phyloP scores from a whole-genome alignment of 2,797 vertebrate genomes.

The Pygocentrus nattereri region DNA sequence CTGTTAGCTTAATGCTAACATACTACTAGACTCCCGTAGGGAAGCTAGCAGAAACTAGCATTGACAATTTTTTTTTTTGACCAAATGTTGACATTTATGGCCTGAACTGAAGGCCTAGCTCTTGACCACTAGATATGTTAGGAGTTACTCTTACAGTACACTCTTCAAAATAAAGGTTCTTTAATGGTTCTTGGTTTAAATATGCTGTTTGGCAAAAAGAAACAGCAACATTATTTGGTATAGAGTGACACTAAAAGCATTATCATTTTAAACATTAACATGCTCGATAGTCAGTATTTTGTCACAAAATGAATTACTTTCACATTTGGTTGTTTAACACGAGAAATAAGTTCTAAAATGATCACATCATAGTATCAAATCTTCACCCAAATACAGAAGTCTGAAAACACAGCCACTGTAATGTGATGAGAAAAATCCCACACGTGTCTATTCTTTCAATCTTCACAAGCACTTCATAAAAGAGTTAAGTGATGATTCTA shows the following conservation, averaged over 20 bases:
- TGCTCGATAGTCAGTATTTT: neutral
- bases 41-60: no score
- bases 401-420: conserved; percentile 18
- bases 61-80: no score
- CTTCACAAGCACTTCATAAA: conserved; percentile 90
- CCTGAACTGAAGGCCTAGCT: no score
- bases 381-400: neutral
- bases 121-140: neutral
- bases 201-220: neutral
- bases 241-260: no score
- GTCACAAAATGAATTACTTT: neutral
- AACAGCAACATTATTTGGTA: no score
- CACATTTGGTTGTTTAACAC: neutral
- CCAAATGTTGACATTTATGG: no score
- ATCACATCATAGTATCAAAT: neutral
- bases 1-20: no score
- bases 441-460: conserved; percentile 75
- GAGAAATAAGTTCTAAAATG: neutral
- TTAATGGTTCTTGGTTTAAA: neutral
- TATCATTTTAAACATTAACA: neutral
- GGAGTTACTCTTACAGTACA: neutral
- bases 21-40: no score
- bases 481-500: conserved; percentile 89
- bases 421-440: conserved; percentile 24
- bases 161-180: neutral